A percentile compares a stretch with the other conserved stretches of the same genome.
phyloP scores from a whole-genome alignment of 2,888 invertebrate genomes.

The Andrena dorsata region DNA sequence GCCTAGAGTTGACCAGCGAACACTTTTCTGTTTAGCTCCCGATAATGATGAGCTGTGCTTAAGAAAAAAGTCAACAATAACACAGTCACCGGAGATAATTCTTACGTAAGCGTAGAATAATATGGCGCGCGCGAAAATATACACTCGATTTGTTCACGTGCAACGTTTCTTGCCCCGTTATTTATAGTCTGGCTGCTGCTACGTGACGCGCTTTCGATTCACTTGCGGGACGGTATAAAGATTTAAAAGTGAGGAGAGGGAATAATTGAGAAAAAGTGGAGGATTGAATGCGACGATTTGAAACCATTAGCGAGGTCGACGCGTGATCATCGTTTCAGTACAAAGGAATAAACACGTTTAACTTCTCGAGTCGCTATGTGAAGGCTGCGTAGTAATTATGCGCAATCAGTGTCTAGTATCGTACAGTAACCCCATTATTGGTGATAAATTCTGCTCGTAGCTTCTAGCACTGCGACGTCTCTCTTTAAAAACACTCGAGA shows the following conservation, averaged over 20 bases:
- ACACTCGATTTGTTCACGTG: constrained; percentile 38
- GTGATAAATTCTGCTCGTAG: too few relatives aligned
- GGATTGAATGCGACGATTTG: not conserved
- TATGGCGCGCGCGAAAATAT: constrained; percentile 22
- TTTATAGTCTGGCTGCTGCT: constrained; percentile 31
- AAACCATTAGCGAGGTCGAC: not conserved
- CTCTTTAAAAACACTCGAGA: too few relatives aligned
- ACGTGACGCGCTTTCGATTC: constrained; percentile 14
- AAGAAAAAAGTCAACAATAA: constrained; percentile 4
- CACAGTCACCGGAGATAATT: constrained; percentile 9
- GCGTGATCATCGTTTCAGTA: too few relatives aligned
- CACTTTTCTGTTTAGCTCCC: not conserved
- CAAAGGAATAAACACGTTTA: too few relatives aligned
- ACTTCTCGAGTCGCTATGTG: too few relatives aligned
- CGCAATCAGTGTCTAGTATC: not conserved
- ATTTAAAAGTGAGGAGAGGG: not conserved
- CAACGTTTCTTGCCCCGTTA: constrained; percentile 13
- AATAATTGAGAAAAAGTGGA: not conserved
- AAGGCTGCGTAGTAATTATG: not conserved
- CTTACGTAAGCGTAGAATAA: constrained; percentile 37
- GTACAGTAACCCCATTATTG: too few relatives aligned
- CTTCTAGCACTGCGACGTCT: too few relatives aligned
- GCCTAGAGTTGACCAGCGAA: not conserved
- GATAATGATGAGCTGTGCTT: not conserved
- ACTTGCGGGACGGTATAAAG: not conserved